phyloP scores from a whole-genome alignment of 2,113 vertebrate species.

The Albula goreensis region DNA sequence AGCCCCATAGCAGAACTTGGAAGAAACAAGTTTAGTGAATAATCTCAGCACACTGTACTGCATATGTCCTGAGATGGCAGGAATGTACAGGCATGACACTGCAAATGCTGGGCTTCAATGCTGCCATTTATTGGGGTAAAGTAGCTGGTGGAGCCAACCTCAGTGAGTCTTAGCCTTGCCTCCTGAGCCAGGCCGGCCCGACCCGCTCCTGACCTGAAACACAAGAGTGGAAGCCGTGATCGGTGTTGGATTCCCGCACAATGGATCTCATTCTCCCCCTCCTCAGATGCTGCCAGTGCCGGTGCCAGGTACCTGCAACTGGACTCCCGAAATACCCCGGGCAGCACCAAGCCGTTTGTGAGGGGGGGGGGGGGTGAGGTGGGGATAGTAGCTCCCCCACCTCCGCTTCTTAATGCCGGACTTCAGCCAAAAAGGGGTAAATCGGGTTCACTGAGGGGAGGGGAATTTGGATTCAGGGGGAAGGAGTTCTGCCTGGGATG shows the following conservation, averaged over 20 bases:
- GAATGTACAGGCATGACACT: background rate
- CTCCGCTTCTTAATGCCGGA: background rate
- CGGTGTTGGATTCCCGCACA: slow-evolving; percentile 17
- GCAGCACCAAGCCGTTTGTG: background rate
- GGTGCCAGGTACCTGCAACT: slow-evolving; percentile 30
- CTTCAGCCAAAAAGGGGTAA: background rate
- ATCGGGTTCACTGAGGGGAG: background rate
- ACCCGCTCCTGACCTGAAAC: slow-evolving; percentile 27
- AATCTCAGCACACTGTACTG: background rate
- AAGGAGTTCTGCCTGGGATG: too few species aligned
- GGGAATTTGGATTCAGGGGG: too few species aligned
- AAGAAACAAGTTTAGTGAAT: background rate
- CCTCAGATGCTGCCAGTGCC: background rate
- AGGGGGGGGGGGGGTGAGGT: background rate
- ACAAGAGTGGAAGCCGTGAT: slow-evolving; percentile 6
- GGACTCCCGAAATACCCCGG: slow-evolving; percentile 8
- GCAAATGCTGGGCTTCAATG: background rate
- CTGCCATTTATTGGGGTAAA: background rate
- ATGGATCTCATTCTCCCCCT: slow-evolving; percentile 29
- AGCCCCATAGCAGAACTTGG: background rate
- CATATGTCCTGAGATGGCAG: background rate
- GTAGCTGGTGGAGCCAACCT: background rate
- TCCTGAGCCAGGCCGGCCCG: background rate
- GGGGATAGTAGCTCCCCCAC: background rate
- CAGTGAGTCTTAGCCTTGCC: background rate